A percentile compares a stretch with the other conserved stretches of the same genome.
phyloP scores from a whole-genome alignment of 1,140 invertebrate genomes.

The Octopus sinensis region DNA sequence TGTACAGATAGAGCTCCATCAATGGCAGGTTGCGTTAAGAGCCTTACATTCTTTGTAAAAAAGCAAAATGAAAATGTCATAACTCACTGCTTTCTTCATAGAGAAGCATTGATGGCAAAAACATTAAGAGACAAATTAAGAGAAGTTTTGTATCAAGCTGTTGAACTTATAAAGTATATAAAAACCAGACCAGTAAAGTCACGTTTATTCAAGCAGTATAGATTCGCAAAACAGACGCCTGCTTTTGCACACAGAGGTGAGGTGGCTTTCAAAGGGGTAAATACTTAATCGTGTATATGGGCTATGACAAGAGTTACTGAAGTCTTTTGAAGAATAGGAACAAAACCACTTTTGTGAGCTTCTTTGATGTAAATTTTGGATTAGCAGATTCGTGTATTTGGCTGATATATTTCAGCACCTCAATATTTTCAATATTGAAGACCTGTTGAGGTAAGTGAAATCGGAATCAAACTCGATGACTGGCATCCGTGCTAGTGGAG shows the following conservation, averaged over 20 bases:
- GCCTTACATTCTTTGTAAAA: not conserved
- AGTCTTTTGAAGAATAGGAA: not conserved
- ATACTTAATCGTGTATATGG: not conserved
- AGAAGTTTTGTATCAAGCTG: not conserved
- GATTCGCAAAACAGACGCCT: not conserved
- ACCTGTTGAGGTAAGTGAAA: too few species aligned
- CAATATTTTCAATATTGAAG: not conserved
- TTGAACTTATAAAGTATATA: not conserved
- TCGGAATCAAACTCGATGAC: too few species aligned
- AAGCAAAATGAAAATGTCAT: constrained; percentile 3
- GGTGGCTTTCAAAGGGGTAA: not conserved
- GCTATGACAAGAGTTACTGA: not conserved
- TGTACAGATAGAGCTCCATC: not conserved
- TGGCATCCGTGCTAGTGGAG: too few species aligned
- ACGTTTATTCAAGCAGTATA: not conserved
- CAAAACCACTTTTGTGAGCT: not conserved
- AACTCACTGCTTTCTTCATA: not conserved
- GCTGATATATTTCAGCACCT: not conserved
- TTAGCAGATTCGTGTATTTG: not conserved
- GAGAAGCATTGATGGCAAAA: not conserved
- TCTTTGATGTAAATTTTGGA: not conserved
- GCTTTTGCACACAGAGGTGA: not conserved
- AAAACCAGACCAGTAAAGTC: not conserved
- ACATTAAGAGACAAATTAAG: not conserved
- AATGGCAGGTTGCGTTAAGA: not conserved